phyloP scores from a whole-genome alignment of 1,140 invertebrate species.

The Hesperophylax magnus region DNA sequence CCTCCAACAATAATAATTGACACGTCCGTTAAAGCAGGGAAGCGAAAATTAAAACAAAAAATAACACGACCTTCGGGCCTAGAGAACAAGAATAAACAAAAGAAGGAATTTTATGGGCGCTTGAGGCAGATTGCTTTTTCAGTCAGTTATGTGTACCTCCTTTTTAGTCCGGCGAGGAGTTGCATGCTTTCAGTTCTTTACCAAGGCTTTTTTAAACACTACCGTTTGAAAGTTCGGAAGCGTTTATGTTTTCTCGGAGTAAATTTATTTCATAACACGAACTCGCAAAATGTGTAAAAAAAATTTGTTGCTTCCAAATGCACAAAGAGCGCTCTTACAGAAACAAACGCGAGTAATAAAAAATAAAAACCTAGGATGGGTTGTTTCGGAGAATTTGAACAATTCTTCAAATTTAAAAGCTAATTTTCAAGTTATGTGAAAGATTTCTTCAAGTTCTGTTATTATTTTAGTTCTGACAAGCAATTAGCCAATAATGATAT shows the following conservation, averaged over 20 bases:
- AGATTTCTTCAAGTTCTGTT: no score
- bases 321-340: background rate
- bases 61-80: conserved; percentile 44
- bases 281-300: no score
- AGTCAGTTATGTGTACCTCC: conserved; percentile 11
- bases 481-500: no score
- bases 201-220: background rate
- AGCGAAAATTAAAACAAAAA: conserved; percentile 46
- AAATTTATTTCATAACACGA: background rate
- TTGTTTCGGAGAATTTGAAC: no score
- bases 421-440: no score
- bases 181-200: conserved; percentile 3
- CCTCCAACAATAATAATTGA: conserved; percentile 50
- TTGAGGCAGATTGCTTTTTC: conserved; percentile 48
- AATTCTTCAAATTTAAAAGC: no score
- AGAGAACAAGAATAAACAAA: conserved; percentile 53
- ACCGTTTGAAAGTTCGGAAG: background rate
- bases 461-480: no score
- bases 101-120: conserved; percentile 40
- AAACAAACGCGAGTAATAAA: background rate
- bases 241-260: conserved; percentile 1
- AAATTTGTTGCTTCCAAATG: no score
- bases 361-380: no score
- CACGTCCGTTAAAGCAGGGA: conserved; percentile 40
- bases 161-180: conserved; percentile 32